phyloP scores from a whole-genome alignment of 2,113 vertebrate species.

The Prunella fulvescens region DNA sequence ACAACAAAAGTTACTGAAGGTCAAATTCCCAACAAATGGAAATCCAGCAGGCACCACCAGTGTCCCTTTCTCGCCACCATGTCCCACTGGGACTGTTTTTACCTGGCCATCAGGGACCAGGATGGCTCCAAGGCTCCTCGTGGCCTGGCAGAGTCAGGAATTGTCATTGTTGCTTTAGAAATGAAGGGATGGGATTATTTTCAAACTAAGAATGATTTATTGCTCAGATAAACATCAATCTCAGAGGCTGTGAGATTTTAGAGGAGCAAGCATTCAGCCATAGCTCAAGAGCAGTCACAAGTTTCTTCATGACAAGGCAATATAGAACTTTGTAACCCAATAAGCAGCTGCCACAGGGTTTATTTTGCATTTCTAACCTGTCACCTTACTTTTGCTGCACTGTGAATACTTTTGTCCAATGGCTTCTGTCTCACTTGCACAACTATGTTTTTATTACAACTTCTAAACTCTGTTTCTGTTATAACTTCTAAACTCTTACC shows the following conservation, averaged over 20 bases:
- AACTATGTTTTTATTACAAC: neutral
- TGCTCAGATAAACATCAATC: neutral
- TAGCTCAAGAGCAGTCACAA: neutral
- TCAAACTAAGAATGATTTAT: neutral
- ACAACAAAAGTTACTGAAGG: neutral
- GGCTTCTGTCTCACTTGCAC: neutral
- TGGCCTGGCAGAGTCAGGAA: neutral
- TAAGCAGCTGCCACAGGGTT: neutral
- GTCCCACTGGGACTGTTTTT: rapidly evolving
- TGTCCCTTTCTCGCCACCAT: neutral
- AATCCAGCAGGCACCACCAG: neutral
- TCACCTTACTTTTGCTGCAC: neutral
- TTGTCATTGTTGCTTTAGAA: neutral
- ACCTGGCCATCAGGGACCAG: neutral
- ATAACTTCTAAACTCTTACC: no score
- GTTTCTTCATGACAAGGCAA: neutral
- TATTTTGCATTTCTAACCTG: neutral
- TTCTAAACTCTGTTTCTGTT: no score
- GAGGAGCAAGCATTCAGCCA: neutral
- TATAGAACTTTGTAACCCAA: neutral
- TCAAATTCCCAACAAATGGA: neutral
- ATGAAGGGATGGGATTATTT: neutral
- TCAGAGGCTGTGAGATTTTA: neutral
- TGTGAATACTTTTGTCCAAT: neutral
- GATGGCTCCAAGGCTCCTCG: rapidly evolving